A percentile compares a stretch with the other conserved stretches of the same genome.
Conservation (phyloP, 2,888 invertebrate genomes). For the Lamellibrachia satsuma region DNA sequence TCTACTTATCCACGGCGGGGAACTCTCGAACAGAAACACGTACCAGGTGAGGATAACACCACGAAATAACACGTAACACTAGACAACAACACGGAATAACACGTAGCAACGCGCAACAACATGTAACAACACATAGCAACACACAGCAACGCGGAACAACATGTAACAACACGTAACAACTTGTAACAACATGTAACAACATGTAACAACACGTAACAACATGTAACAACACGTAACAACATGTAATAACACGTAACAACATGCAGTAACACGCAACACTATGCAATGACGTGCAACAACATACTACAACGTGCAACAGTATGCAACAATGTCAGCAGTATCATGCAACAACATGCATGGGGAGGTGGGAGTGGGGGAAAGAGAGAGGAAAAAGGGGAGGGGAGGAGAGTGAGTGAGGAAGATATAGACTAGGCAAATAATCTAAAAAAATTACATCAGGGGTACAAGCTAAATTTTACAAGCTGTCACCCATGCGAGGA, state of each 20-base stretch:
- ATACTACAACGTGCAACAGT: background rate
- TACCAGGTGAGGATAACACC: slow-evolving; percentile 72
- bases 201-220: background rate
- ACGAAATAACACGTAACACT: background rate
- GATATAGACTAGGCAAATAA: background rate
- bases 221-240: background rate
- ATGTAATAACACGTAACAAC: background rate
- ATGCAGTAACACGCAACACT: background rate
- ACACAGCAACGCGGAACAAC: too few relatives aligned
- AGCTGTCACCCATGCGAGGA: too few relatives aligned
- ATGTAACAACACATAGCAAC: background rate
- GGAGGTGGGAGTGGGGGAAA: background rate
- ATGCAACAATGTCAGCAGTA: background rate
- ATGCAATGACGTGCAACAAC: background rate
- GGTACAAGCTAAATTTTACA: too few relatives aligned
- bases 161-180: background rate
- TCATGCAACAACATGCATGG: background rate
- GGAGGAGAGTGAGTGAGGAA: background rate
- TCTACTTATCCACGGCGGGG: slow-evolving; percentile 80
- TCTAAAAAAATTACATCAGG: too few relatives aligned
- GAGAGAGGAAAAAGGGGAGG: background rate
- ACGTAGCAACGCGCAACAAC: background rate
- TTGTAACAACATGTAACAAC: background rate
- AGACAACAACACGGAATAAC: background rate
- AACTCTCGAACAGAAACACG: slow-evolving; percentile 80